phyloP scores from a whole-genome alignment of 2,888 invertebrate genomes.

The Sipha maydis region DNA sequence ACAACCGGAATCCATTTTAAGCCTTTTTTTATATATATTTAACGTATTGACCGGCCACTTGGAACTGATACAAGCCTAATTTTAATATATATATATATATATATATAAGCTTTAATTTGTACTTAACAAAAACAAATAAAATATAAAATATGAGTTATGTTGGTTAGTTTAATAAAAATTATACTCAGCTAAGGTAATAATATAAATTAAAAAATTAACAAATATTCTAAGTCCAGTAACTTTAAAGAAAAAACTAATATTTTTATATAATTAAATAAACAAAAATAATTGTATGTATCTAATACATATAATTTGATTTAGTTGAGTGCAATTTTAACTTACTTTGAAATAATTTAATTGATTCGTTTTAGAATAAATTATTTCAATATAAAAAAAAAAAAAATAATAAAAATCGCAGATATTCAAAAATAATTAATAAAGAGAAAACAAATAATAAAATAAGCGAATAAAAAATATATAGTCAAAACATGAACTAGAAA shows the following conservation, averaged over 20 bases:
- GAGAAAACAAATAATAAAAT: not conserved
- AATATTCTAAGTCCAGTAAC: not conserved
- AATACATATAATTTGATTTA: not conserved
- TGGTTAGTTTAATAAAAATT: not conserved
- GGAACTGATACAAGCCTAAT: not conserved
- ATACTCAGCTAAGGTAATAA: not conserved
- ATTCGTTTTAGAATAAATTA: not conserved
- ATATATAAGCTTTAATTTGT: not conserved
- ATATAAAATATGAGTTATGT: not conserved
- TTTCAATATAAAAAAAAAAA: not conserved
- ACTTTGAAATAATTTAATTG: not conserved
- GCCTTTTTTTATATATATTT: no score
- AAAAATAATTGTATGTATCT: not conserved
- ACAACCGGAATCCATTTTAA: not conserved
- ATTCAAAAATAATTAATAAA: not conserved
- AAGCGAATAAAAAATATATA: not conserved
- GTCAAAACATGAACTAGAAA: no score
- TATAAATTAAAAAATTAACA: not conserved
- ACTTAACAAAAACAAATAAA: not conserved
- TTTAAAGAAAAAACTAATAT: not conserved
- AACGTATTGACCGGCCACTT: no score
- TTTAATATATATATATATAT: no score
- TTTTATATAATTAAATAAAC: not conserved
- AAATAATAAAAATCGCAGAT: no score
- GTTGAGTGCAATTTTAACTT: not conserved